phyloP scores from a whole-genome alignment of 2,797 vertebrate genomes.

The Pitangus sulphuratus region DNA sequence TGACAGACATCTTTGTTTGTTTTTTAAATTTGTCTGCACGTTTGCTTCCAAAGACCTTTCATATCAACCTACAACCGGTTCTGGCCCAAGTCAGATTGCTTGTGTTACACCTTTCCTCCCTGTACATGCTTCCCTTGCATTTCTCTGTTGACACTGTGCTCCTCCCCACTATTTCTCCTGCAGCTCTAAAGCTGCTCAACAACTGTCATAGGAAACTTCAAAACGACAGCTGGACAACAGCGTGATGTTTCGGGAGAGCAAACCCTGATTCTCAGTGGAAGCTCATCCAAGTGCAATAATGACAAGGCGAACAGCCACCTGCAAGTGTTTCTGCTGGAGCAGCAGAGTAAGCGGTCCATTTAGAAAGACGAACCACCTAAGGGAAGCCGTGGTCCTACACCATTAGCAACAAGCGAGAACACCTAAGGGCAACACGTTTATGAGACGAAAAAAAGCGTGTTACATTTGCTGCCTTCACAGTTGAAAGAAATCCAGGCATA shows the following conservation, averaged over 20 bases:
- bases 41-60: background rate
- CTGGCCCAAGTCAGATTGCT: background rate
- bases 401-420: background rate
- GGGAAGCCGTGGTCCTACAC: background rate
- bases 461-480: background rate
- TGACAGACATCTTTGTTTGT: background rate
- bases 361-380: background rate
- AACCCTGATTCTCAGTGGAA: background rate
- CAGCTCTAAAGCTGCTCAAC: background rate
- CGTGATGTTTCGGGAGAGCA: background rate
- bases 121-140: background rate
- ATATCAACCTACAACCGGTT: background rate
- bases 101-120: background rate
- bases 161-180: background rate
- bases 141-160: background rate
- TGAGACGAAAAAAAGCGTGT: background rate
- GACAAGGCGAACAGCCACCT: background rate
- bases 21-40: background rate
- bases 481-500: background rate
- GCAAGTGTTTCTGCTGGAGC: background rate
- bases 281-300: background rate
- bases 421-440: background rate
- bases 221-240: background rate
- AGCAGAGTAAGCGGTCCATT: background rate
- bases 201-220: background rate